These are phyloP conservation scores for Sweltsa coloradensis DNA, from an alignment of 1,140 invertebrate genomes.

Conservation along the genomic window DNA sequence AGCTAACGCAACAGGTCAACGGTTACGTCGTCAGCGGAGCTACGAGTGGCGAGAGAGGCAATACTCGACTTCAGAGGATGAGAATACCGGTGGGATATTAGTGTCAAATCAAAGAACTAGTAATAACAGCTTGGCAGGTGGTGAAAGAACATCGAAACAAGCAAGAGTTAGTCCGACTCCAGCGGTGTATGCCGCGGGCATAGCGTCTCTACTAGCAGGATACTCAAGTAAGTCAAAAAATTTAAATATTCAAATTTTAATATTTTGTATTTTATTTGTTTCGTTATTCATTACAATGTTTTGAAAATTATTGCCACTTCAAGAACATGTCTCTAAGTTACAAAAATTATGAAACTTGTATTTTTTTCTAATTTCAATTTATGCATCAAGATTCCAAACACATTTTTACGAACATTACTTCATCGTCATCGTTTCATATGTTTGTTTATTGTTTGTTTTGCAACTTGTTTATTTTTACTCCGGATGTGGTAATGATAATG, in stretches of 20 bases:
- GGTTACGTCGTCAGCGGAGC: conserved; percentile 11
- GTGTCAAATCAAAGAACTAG: not conserved
- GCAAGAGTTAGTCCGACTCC: conserved; percentile 9
- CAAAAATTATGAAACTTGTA: too few relatives aligned
- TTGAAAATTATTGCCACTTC: not conserved
- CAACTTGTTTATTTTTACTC: too few relatives aligned
- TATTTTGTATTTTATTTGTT: too few relatives aligned
- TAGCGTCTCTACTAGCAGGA: conserved; percentile 18
- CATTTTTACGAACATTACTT: too few relatives aligned
- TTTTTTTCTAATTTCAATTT: too few relatives aligned
- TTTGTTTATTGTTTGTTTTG: too few relatives aligned
- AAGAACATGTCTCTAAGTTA: not conserved
- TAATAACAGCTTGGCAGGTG: not conserved
- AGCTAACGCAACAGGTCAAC: conserved; percentile 9
- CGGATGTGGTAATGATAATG: too few relatives aligned
- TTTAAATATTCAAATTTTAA: too few relatives aligned
- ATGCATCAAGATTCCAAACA: too few relatives aligned
- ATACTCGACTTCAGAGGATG: conserved; percentile 14
- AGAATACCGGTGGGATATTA: not conserved
- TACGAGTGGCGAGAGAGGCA: conserved; percentile 14
- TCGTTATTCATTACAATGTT: not conserved
- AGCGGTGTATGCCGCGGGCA: conserved; percentile 18
- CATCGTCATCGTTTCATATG: too few relatives aligned
- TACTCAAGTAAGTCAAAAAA: conserved; percentile 20
- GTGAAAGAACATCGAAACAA: not conserved